A percentile compares a stretch with the other conserved stretches of the same genome.
Conservation (phyloP, 2,888 invertebrate species). For the Dryobotodes eremita region DNA sequence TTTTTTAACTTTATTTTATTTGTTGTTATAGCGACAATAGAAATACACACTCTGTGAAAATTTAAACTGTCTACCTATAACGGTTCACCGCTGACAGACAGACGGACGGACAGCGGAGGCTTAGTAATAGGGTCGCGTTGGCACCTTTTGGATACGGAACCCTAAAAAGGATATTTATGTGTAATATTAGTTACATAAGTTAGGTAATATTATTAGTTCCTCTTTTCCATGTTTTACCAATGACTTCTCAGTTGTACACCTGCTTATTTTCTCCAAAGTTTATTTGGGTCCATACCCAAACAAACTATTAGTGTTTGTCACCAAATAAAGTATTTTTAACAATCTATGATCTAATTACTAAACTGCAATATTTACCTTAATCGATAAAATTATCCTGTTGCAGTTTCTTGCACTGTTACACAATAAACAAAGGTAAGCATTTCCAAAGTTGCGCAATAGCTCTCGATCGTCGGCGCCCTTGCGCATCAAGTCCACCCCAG, state of each 20-base stretch:
- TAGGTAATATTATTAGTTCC: neutral
- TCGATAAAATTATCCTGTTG: too few species aligned
- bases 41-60: too few species aligned
- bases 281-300: too few species aligned
- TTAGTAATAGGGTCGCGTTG: too few species aligned
- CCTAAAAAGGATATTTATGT: neutral
- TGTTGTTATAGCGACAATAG: too few species aligned
- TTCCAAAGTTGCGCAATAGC: neutral
- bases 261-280: neutral
- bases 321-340: neutral
- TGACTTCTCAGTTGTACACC: neutral
- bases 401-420: neutral
- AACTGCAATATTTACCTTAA: neutral
- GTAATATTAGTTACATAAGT: neutral
- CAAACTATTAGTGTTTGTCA: neutral
- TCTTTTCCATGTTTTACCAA: neutral
- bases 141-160: too few species aligned
- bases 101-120: too few species aligned
- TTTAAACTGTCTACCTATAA: too few species aligned
- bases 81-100: too few species aligned
- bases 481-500: slow-evolving; percentile 2
- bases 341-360: neutral
- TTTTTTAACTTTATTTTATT: too few species aligned
- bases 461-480: neutral
- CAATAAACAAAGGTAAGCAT: neutral